Evolutionary conservation across 2,113 vertebrate genomes (phyloP).

Genomic region (Xenotilapia flavipinnis): DNA sequence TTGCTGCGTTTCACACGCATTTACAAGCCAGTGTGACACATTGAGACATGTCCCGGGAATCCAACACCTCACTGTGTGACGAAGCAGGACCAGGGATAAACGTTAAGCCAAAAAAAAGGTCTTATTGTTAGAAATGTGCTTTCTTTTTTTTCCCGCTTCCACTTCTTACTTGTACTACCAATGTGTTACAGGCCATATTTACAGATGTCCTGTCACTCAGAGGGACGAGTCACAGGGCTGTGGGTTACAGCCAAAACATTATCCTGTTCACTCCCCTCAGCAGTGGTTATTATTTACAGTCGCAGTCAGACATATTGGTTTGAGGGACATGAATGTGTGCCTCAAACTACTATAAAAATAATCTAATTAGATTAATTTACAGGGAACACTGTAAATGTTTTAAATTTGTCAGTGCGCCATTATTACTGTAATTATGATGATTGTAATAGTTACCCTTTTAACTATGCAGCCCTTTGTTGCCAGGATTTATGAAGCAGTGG

Average conservation of each 20-base stretch:
- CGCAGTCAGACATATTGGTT: neutral
- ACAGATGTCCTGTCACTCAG: neutral
- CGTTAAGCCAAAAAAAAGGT: neutral
- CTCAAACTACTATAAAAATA: neutral
- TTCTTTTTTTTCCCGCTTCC: no score
- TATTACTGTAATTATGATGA: neutral
- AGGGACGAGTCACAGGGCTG: neutral
- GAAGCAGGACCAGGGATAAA: neutral
- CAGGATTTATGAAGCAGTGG: neutral
- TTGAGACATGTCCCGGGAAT: neutral
- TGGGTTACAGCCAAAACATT: neutral
- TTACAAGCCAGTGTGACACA: conserved; percentile 8
- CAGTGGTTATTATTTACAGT: neutral
- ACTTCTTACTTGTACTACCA: neutral
- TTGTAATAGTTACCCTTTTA: neutral
- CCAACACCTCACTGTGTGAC: neutral
- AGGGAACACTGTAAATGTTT: neutral
- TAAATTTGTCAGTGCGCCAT: neutral
- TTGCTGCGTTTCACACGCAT: neutral
- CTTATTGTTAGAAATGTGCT: neutral
- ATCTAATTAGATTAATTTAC: neutral
- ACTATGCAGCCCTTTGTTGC: neutral
- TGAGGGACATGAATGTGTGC: neutral
- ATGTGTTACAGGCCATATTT: neutral
- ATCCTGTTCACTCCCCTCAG: neutral